These are phyloP conservation scores for Drosophila ohnishii DNA, from an alignment of 1,140 invertebrate species.

Conservation along the genomic window DNA sequence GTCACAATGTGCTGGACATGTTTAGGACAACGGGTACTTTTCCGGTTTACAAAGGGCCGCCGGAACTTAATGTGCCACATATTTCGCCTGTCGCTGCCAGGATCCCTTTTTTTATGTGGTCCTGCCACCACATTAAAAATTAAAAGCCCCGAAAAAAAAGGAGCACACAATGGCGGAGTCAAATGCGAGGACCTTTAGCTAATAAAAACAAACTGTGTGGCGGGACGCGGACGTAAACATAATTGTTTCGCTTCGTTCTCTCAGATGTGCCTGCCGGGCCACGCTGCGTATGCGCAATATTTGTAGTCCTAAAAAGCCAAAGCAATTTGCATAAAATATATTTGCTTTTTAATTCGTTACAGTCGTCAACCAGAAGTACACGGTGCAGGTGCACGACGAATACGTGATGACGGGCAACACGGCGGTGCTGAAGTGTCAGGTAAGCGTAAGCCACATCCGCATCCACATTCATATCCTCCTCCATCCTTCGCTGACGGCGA, in stretches of 20 bases:
- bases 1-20: slow-evolving; percentile 67
- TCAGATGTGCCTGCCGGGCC: slow-evolving; percentile 8
- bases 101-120: slow-evolving; percentile 50
- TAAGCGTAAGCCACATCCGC: slow-evolving; percentile 61
- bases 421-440: slow-evolving; percentile 91
- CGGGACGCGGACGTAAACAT: slow-evolving; percentile 16
- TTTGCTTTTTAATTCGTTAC: slow-evolving; percentile 69
- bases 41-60: slow-evolving; percentile 4
- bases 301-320: slow-evolving; percentile 21
- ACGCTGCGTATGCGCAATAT: slow-evolving; percentile 55
- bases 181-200: slow-evolving; percentile 36
- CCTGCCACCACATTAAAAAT: slow-evolving; percentile 51
- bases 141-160: slow-evolving; percentile 34
- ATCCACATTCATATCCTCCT: slow-evolving; percentile 6
- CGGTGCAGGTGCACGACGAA: slow-evolving; percentile 93
- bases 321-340: slow-evolving; percentile 53
- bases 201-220: slow-evolving; percentile 51
- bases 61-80: slow-evolving; percentile 60
- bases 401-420: slow-evolving; percentile 94
- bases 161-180: slow-evolving; percentile 4
- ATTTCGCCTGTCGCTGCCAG: slow-evolving; percentile 63
- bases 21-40: slow-evolving; percentile 18
- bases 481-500: slow-evolving; percentile 14
- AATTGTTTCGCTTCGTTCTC: slow-evolving; percentile 48
- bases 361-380: slow-evolving; percentile 94